Percentiles rank a stretch among this genome's conserved stretches.
phyloP scores from a whole-genome alignment of 2,888 invertebrate species.

The Spisula solida region DNA sequence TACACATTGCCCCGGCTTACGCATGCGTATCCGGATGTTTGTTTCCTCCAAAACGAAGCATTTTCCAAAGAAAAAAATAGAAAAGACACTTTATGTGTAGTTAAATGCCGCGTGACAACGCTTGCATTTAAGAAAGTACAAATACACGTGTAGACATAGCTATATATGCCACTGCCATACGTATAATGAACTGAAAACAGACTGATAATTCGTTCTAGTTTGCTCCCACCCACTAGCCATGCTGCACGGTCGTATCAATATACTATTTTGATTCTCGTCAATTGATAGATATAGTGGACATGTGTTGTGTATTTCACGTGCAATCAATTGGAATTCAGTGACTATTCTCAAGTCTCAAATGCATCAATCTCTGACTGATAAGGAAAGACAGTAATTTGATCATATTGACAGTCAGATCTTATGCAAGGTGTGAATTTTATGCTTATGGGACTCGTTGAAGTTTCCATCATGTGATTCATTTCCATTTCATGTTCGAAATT shows the following conservation, averaged over 20 bases:
- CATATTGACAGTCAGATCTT: neutral
- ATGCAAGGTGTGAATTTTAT: neutral
- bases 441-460: neutral
- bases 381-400: neutral
- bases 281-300: neutral
- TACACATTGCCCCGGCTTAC: slow-evolving; percentile 35
- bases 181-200: neutral
- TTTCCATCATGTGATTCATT: neutral
- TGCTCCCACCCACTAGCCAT: slow-evolving; percentile 23
- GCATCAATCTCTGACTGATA: neutral
- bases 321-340: neutral
- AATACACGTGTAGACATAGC: neutral
- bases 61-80: slow-evolving; percentile 28
- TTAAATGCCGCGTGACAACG: slow-evolving; percentile 33
- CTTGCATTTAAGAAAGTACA: slow-evolving; percentile 31
- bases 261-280: neutral
- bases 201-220: neutral
- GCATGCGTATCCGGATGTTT: slow-evolving; percentile 73
- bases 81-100: neutral
- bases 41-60: slow-evolving; percentile 43
- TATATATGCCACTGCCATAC: neutral
- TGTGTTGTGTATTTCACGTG: neutral
- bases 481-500: neutral
- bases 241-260: neutral
- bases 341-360: neutral